Conservation (phyloP, 1,140 invertebrate species). For the Homalodisca vitripennis region DNA sequence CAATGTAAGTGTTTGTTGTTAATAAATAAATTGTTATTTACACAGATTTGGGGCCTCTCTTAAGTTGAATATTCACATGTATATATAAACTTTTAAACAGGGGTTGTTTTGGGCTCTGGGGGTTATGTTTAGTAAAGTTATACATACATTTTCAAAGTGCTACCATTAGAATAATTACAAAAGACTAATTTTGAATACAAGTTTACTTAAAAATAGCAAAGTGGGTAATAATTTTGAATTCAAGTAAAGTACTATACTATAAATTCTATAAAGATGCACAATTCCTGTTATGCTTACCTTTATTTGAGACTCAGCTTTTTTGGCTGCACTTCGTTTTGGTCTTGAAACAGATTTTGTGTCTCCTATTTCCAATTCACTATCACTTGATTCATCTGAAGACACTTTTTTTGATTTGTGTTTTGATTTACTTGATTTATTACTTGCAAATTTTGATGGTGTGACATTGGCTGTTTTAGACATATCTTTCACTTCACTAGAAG, state of each 20-base stretch:
- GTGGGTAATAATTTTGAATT: constrained; percentile 25
- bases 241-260: background rate
- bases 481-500: background rate
- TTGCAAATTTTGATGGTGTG: no score
- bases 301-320: constrained; percentile 43
- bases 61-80: no score
- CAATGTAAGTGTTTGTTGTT: no score
- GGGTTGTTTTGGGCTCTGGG: no score
- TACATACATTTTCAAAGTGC: background rate
- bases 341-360: constrained; percentile 44
- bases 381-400: constrained; percentile 25
- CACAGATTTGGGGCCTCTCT: no score
- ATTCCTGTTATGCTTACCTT: constrained; percentile 39
- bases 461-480: no score
- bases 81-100: no score
- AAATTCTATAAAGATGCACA: background rate
- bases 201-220: background rate
- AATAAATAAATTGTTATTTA: no score
- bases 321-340: constrained; percentile 43
- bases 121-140: background rate
- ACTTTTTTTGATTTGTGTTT: constrained; percentile 31
- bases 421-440: constrained; percentile 43
- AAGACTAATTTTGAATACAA: constrained; percentile 26
- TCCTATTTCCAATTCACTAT: constrained; percentile 41
- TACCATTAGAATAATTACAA: constrained; percentile 18